Conservation (phyloP, 2,113 vertebrate species). For the Lota lota region DNA sequence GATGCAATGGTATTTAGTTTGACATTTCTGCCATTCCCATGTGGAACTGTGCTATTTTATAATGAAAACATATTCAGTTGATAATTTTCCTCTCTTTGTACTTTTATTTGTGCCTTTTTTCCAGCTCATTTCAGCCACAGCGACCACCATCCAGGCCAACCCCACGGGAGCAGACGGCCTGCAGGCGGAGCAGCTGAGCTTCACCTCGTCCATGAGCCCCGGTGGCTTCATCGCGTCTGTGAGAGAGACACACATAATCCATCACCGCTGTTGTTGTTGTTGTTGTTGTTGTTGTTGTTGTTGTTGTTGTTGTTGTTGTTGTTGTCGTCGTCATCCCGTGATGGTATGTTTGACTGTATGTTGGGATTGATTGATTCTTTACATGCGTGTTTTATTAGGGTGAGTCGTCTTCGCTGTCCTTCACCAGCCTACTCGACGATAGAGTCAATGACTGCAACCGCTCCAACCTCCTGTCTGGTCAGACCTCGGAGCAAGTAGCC, state of each 20-base stretch:
- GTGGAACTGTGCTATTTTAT: too few species aligned
- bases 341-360: too few species aligned
- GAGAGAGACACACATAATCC: neutral
- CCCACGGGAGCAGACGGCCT: slow-evolving; percentile 15
- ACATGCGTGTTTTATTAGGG: slow-evolving; percentile 11
- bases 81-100: too few species aligned
- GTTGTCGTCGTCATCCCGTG: too few species aligned
- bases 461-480: slow-evolving; percentile 22
- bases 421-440: slow-evolving; percentile 3
- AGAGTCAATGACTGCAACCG: slow-evolving; percentile 43
- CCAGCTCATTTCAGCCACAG: slow-evolving; percentile 20
- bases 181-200: slow-evolving; percentile 12
- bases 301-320: neutral
- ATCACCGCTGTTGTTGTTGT: neutral
- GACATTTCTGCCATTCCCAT: too few species aligned
- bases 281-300: neutral
- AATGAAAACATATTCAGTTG: too few species aligned
- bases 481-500: neutral
- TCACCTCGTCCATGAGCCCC: slow-evolving; percentile 13
- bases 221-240: slow-evolving; percentile 19
- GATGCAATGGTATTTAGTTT: too few species aligned
- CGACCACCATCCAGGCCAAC: slow-evolving; percentile 1
- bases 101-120: neutral
- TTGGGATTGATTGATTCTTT: too few species aligned
- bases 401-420: slow-evolving; percentile 12